A percentile compares a stretch with the other conserved stretches of the same genome.
These are phyloP conservation scores for Adineta ricciae DNA, from an alignment of 2,888 invertebrate genomes.

Conservation along the genomic window DNA sequence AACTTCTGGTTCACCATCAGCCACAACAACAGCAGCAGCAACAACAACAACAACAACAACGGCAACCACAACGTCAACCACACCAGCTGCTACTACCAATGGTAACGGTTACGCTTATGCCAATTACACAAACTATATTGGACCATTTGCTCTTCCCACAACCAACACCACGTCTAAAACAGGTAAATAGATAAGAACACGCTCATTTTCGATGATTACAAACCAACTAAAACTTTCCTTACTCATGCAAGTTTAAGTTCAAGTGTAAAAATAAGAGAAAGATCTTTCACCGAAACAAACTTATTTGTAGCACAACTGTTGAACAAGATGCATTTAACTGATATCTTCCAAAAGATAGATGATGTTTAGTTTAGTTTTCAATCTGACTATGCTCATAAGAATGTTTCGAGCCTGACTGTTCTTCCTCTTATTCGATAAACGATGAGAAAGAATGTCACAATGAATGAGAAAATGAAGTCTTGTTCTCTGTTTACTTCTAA, in stretches of 20 bases:
- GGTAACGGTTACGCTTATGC: background rate
- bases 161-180: background rate
- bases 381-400: constrained; percentile 7
- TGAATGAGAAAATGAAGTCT: background rate
- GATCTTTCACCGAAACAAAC: background rate
- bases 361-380: background rate
- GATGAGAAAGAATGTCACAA: background rate
- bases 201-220: background rate
- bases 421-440: background rate
- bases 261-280: background rate
- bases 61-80: background rate
- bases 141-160: constrained; percentile 18
- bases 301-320: background rate
- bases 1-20: background rate
- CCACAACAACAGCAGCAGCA: background rate
- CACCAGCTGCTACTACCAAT: background rate
- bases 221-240: background rate
- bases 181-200: background rate
- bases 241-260: background rate
- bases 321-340: background rate
- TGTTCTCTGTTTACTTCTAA: background rate
- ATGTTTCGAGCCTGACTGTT: background rate
- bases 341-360: background rate
- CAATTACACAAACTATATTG: constrained; percentile 14
- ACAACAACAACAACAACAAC: background rate